Conservation (phyloP, 2,888 invertebrate species). For the Calephelis perditalis region DNA sequence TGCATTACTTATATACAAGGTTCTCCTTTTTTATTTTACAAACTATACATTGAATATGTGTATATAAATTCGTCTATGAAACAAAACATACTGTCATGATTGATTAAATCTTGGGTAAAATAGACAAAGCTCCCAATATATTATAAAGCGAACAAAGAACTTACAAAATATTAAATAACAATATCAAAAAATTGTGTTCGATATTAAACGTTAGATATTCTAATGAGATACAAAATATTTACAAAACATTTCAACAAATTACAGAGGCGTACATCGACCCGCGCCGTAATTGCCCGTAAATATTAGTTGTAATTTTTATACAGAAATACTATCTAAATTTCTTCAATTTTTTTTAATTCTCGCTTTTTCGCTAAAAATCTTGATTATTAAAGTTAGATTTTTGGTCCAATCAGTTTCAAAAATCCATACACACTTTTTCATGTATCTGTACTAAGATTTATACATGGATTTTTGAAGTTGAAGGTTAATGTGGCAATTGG, state of each 20-base stretch:
- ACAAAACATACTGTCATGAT: too few species aligned
- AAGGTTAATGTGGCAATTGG: neutral
- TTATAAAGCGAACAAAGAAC: constrained; percentile 13
- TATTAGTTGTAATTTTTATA: too few species aligned
- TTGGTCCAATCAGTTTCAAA: neutral
- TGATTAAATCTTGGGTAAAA: neutral
- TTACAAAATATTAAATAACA: constrained; percentile 33
- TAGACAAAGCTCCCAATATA: neutral
- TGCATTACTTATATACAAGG: neutral
- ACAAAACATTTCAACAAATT: constrained; percentile 26
- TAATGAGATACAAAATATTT: constrained; percentile 39
- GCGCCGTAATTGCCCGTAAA: neutral
- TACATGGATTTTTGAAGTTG: too few species aligned
- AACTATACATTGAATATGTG: too few species aligned
- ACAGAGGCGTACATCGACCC: neutral
- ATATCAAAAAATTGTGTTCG: constrained; percentile 37
- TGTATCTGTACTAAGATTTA: too few species aligned
- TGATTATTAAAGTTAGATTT: too few species aligned
- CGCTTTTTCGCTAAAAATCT: too few species aligned
- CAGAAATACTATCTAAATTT: too few species aligned
- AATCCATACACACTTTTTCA: too few species aligned
- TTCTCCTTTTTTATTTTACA: too few species aligned
- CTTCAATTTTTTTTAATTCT: too few species aligned
- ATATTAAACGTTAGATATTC: constrained; percentile 31
- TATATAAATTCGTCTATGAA: too few species aligned